Base-by-base conservation (phyloP, 1,140 invertebrate species). In the Meloidogyne floridensis region DNA sequence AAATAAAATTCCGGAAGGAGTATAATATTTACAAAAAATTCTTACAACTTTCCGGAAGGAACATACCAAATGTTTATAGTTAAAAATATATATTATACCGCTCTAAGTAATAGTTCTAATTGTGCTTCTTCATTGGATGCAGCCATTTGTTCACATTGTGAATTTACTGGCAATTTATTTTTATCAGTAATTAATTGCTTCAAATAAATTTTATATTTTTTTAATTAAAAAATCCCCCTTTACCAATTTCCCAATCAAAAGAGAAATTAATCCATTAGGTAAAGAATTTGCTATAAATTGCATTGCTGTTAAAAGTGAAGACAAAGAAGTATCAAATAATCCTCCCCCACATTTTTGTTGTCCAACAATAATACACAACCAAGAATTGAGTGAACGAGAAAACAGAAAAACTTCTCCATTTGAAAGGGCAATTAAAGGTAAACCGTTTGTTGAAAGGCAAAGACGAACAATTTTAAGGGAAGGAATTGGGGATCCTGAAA, bases 61-160 rank as follows among this genome's bases (percentile, higher is more conserved):
- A 59, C 3, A 15, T 59, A 15, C 6, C 6, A 4, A 53, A 10
- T 53, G 6, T 53, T 53, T 53, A 53, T 8, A 53, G 9, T 53
- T 53, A 53, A 53, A 53, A 15, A 59, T 15, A 4, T 70, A 59
- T 15, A 4, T 70, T 59, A 32, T 53, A 78, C 77, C 65, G 72
- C 53, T 79, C 65, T 79, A 15, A 79, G 13, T 5, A 79, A n/a
- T 11, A 79, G 51, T 18, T 79, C 77, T 13, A 79, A 42, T 71
- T 79, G 53, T n/a, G 65, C 51, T 53, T 79, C 77, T 2, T 79
- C 77, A 32, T 79, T 79, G 9, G 77, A 69, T 69, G 42, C 56
- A 7, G 77, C 65, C 56, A 79, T 79, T 71, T 79, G 32, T 43
- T 43, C 20, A 51, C 56, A 47, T 47, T 47, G 77, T 2, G 20